These are phyloP conservation scores for Plectrocnemia conspersa DNA, from an alignment of 1,140 invertebrate species.

Conservation along the genomic window DNA sequence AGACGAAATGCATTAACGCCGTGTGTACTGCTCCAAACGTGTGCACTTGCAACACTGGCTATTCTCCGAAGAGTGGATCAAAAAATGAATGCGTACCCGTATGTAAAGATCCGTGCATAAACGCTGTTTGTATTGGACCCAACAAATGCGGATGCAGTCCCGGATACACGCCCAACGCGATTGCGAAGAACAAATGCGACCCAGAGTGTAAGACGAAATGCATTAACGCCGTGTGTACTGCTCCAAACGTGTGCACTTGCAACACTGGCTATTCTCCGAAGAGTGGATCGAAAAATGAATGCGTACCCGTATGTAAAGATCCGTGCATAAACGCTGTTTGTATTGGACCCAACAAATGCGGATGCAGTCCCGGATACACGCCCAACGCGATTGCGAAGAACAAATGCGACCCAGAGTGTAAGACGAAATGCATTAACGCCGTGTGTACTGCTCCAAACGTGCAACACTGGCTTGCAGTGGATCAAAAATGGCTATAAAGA, in stretches of 20 bases:
- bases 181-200: conserved; percentile 38
- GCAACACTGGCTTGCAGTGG: too few relatives aligned
- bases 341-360: not conserved
- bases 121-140: conserved; percentile 49
- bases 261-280: conserved; percentile 40
- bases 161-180: too few relatives aligned
- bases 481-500: too few relatives aligned
- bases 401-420: too few relatives aligned
- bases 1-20: conserved; percentile 44
- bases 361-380: conserved; percentile 2
- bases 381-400: not conserved
- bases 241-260: conserved; percentile 46
- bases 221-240: conserved; percentile 50
- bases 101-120: conserved; percentile 43
- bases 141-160: conserved; percentile 52
- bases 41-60: conserved; percentile 43
- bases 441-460: too few relatives aligned
- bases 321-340: conserved; percentile 10
- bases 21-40: conserved; percentile 42
- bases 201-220: conserved; percentile 51
- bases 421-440: too few relatives aligned
- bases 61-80: conserved; percentile 31
- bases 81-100: conserved; percentile 41
- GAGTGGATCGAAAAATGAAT: conserved; percentile 24
- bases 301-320: conserved; percentile 41